Percentiles rank a stretch among this genome's conserved stretches.
phyloP scores from a whole-genome alignment of 2,113 vertebrate species.

The Oxyruncus cristatus region DNA sequence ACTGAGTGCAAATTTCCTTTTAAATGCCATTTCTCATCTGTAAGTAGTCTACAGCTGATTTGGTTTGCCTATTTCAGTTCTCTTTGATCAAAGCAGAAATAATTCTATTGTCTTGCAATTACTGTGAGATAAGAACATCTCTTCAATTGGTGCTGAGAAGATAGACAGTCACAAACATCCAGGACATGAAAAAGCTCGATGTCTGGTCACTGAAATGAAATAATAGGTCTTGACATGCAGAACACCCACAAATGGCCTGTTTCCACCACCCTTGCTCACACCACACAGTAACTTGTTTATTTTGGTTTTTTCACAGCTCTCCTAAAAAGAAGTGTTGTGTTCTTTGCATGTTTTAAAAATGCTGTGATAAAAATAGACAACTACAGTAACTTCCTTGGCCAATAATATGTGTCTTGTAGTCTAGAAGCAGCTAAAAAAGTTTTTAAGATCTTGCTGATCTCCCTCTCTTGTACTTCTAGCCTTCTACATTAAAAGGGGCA shows the following conservation, averaged over 20 bases:
- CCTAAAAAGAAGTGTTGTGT: conserved; percentile 17
- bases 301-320: conserved; percentile 20
- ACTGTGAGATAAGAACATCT: background rate
- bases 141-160: background rate
- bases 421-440: background rate
- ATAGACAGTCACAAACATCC: background rate
- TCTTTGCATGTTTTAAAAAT: background rate
- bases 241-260: background rate
- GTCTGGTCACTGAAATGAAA: background rate
- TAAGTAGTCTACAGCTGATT: background rate
- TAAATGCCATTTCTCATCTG: background rate
- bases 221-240: background rate
- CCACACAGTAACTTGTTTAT: conserved; percentile 12
- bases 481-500: background rate
- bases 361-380: conserved; percentile 12
- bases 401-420: background rate
- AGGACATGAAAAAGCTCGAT: background rate
- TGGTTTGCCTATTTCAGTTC: background rate
- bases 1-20: background rate
- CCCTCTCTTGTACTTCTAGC: background rate
- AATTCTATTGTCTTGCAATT: background rate
- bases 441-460: background rate
- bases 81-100: background rate
- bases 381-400: background rate
- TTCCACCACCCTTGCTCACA: background rate